Evolutionary conservation across 1,140 invertebrate species (phyloP), one percentile per base, ranked within the genome.

Genomic region (Drosophila nikananu): DNA sequence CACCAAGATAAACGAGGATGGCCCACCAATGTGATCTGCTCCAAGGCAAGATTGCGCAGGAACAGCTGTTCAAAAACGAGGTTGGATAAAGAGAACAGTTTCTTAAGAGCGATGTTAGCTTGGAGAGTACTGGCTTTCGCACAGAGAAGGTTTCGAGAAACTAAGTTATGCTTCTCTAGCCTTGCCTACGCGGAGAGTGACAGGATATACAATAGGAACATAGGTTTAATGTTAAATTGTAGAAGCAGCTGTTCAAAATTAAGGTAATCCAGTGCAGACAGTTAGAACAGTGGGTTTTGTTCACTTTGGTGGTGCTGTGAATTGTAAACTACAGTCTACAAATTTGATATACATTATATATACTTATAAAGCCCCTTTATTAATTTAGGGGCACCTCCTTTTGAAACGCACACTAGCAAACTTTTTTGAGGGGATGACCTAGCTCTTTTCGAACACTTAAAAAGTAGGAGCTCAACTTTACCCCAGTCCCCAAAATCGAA

Each of bases 1-100:
- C 55, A 92, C 91, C 42, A 93, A 92, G 42, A 71, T 75, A 55
- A 74, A 79, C 48, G 92, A 93, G 52, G 84, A 93, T 17, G 66
- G 68, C 37, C 64, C 65, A 75, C 83, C 73, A 62, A 73, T 89
- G 71, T 92, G 72, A 92, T 80, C 62, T 54, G 46, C 23, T 59
- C 30, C 12, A n/a, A n/a, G 30, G 19, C 35, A 23, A 66, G 35
- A 59, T 64, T 21, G 49, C 15, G 44, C 12, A 23, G 4, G 44
- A 57, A 51, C 30, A 67, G 58, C 30, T 52, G 7, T 44, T 19
- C 15, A 15, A 19, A 42, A 32, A n/a, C 9, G 19, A 27, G 13
- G n/a, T 39, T 25, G 21, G 32, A 10, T 39, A 41, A 17, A 35
- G 17, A 23, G 19, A 70, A 9, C 15, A 61, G 42, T n/a, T 32